Percentiles rank a stretch among this genome's conserved stretches.
Conservation (phyloP, 2,888 invertebrate genomes). For the Tenthredo scrophulariae region DNA sequence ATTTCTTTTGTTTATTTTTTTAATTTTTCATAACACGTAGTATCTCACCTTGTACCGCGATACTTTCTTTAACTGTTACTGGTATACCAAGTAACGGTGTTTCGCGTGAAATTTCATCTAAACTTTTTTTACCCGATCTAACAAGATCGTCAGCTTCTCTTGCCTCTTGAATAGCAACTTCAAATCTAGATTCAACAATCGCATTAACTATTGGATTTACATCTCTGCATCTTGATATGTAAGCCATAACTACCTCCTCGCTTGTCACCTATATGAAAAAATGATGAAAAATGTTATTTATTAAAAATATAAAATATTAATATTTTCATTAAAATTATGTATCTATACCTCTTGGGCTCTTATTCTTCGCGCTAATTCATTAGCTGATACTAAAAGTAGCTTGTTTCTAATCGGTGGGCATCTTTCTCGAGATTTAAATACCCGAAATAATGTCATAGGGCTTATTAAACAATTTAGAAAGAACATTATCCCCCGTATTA, state of each 20-base stretch:
- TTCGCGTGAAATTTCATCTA: slow-evolving; percentile 78
- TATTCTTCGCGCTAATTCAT: slow-evolving; percentile 85
- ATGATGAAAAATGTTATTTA: neutral
- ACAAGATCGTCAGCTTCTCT: slow-evolving; percentile 79
- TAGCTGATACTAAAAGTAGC: slow-evolving; percentile 85
- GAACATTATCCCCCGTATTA: slow-evolving; percentile 58
- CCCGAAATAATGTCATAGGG: slow-evolving; percentile 61
- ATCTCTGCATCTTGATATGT: slow-evolving; percentile 83
- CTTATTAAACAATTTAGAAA: slow-evolving; percentile 59
- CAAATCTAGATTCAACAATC: slow-evolving; percentile 84
- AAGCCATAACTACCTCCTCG: slow-evolving; percentile 81
- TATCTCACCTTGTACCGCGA: slow-evolving; percentile 84
- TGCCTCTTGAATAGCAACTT: slow-evolving; percentile 84
- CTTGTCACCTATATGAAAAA: slow-evolving; percentile 80
- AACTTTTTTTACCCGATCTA: slow-evolving; percentile 60
- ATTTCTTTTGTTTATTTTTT: neutral
- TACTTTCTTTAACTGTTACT: slow-evolving; percentile 90
- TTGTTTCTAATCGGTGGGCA: slow-evolving; percentile 84
- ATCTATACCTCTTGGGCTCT: slow-evolving; percentile 84
- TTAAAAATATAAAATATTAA: neutral
- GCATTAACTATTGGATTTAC: slow-evolving; percentile 86
- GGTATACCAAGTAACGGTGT: slow-evolving; percentile 90
- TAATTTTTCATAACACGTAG: too few relatives aligned
- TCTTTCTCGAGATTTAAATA: slow-evolving; percentile 59
- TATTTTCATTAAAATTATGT: too few relatives aligned